Percentiles rank a stretch among this genome's conserved stretches.
Evolutionary conservation across 2,888 invertebrate species (phyloP).

Genomic region (Pocota personata): DNA sequence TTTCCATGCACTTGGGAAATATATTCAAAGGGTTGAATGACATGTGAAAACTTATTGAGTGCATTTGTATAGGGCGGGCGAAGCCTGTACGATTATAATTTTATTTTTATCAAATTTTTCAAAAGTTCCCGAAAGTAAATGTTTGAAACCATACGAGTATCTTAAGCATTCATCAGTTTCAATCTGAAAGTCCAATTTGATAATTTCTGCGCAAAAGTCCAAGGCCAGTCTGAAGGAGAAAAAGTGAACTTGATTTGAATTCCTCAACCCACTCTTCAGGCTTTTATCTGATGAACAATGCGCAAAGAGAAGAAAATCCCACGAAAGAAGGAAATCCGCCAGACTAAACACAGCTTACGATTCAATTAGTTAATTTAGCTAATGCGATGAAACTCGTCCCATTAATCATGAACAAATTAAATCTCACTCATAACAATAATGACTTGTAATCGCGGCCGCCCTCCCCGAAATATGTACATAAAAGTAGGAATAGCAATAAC

Average conservation of each 20-base stretch:
- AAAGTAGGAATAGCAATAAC: background rate
- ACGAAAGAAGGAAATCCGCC: conserved; percentile 12
- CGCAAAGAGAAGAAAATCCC: background rate
- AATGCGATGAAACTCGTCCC: conserved; percentile 50
- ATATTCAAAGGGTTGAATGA: no score
- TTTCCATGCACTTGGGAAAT: no score
- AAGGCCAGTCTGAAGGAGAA: background rate
- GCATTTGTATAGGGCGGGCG: no score
- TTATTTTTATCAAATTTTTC: no score
- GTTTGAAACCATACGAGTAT: no score
- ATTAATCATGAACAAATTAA: conserved; percentile 66
- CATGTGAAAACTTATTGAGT: no score
- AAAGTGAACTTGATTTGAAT: background rate
- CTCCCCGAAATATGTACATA: background rate
- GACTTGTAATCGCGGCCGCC: conserved; percentile 22
- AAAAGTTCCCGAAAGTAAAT: no score
- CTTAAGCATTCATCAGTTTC: background rate
- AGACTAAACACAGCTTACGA: conserved; percentile 12
- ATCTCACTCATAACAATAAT: conserved; percentile 42
- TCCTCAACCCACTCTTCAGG: background rate
- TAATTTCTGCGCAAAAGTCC: background rate
- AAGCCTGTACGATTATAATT: no score
- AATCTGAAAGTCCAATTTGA: no score
- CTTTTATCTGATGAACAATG: background rate
- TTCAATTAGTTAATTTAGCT: conserved; percentile 67